A percentile compares a stretch with the other conserved stretches of the same genome.
These are phyloP conservation scores for Platorchestia sp. DNA, from an alignment of 1,140 invertebrate species.

Conservation along the genomic window DNA sequence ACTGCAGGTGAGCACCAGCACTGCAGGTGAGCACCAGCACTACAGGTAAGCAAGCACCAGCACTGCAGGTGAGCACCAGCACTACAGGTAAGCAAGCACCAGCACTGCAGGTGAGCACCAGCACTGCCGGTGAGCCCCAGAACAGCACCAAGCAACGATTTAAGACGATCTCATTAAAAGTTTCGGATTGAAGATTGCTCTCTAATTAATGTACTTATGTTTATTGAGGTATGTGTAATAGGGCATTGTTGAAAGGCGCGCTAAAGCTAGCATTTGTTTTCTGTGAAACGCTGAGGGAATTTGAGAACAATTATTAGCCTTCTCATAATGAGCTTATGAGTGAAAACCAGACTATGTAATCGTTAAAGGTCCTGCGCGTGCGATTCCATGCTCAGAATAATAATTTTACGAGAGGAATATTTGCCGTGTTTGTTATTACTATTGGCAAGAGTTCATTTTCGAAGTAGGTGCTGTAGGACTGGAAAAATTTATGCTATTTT, in stretches of 20 bases:
- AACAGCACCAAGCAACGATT: not conserved
- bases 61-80: no score
- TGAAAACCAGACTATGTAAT: no score
- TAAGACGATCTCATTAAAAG: not conserved
- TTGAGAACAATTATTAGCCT: no score
- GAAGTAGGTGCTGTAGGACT: not conserved
- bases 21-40: no score
- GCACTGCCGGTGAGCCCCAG: not conserved
- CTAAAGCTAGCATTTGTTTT: no score
- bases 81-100: no score
- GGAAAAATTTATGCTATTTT: not conserved
- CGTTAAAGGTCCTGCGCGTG: no score
- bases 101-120: not conserved
- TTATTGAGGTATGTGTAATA: not conserved
- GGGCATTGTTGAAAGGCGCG: no score
- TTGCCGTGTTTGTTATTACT: not conserved
- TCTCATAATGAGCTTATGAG: no score
- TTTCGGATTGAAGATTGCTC: not conserved
- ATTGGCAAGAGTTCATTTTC: not conserved
- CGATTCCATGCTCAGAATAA: not conserved
- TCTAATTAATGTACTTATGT: not conserved
- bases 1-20: not conserved
- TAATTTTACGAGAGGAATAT: not conserved
- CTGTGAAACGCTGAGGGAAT: no score
- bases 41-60: no score